phyloP scores from a whole-genome alignment of 1,140 invertebrate genomes.

The Oryctes rhinoceros region DNA sequence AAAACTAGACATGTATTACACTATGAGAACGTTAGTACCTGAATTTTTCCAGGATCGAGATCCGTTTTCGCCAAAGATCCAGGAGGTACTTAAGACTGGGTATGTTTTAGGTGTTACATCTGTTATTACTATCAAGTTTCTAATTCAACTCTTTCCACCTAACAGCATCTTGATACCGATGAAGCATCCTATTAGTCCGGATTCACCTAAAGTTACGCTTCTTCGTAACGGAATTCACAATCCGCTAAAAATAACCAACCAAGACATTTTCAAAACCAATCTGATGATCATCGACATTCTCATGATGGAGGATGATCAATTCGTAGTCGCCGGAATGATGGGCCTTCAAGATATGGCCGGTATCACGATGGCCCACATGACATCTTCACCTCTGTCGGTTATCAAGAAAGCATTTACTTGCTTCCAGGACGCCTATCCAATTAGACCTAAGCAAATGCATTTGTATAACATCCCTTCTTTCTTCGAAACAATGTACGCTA shows the following conservation, averaged over 20 bases:
- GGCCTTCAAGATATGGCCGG: not conserved
- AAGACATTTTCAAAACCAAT: not conserved
- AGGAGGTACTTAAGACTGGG: constrained; percentile 50
- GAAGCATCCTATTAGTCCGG: not conserved
- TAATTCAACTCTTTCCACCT: constrained; percentile 2
- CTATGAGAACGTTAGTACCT: constrained; percentile 66
- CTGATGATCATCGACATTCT: constrained; percentile 39
- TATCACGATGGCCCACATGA: not conserved
- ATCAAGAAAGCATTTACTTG: constrained; percentile 35
- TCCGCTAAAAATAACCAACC: not conserved
- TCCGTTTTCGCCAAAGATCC: constrained; percentile 56
- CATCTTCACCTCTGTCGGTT: not conserved
- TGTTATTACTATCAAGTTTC: constrained; percentile 38
- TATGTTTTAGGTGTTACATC: constrained; percentile 38
- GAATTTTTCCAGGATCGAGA: constrained; percentile 63
- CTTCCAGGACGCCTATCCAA: constrained; percentile 21
- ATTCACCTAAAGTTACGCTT: constrained; percentile 2
- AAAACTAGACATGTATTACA: constrained; percentile 71
- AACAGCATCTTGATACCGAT: constrained; percentile 25
- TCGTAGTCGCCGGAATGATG: constrained; percentile 3
- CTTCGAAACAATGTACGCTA: constrained; percentile 37
- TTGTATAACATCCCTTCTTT: constrained; percentile 7
- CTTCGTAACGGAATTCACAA: not conserved
- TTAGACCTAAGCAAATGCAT: constrained; percentile 42
- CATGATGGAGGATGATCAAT: constrained; percentile 32